phyloP scores from a whole-genome alignment of 2,888 invertebrate genomes.

The Augochlorella aurata region DNA sequence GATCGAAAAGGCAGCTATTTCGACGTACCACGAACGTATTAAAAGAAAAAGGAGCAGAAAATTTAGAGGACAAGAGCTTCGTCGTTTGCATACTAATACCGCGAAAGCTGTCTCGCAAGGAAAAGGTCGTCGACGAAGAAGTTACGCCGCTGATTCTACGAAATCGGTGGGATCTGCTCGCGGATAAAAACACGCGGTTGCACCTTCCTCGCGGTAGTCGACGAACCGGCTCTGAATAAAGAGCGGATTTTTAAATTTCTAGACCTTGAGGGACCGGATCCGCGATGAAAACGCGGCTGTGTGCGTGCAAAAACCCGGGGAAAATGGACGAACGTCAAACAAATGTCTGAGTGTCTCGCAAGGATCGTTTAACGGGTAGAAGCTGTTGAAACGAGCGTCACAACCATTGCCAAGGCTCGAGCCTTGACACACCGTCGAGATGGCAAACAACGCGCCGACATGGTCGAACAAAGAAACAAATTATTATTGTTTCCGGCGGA shows the following conservation, averaged over 20 bases:
- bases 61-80: not conserved
- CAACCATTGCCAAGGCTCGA: conserved; percentile 49
- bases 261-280: conserved; percentile 54
- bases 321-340: conserved; percentile 39
- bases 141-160: not conserved
- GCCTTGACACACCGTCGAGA: conserved; percentile 52
- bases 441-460: conserved; percentile 26
- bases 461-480: conserved; percentile 34
- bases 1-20: not conserved
- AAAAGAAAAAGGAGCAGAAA: not conserved
- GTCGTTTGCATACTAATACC: not conserved
- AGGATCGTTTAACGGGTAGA: conserved; percentile 11
- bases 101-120: not conserved
- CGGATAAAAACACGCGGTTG: conserved; percentile 4
- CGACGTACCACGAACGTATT: no score
- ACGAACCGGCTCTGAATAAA: conserved; percentile 54
- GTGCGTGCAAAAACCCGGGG: conserved; percentile 14
- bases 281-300: conserved; percentile 27
- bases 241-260: conserved; percentile 52
- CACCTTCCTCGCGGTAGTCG: conserved; percentile 27
- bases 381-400: conserved; percentile 37
- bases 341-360: conserved; percentile 17
- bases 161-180: not conserved
- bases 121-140: not conserved
- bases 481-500: conserved; percentile 35